phyloP scores from a whole-genome alignment of 1,140 invertebrate genomes.

The Stegodyphus dumicola region DNA sequence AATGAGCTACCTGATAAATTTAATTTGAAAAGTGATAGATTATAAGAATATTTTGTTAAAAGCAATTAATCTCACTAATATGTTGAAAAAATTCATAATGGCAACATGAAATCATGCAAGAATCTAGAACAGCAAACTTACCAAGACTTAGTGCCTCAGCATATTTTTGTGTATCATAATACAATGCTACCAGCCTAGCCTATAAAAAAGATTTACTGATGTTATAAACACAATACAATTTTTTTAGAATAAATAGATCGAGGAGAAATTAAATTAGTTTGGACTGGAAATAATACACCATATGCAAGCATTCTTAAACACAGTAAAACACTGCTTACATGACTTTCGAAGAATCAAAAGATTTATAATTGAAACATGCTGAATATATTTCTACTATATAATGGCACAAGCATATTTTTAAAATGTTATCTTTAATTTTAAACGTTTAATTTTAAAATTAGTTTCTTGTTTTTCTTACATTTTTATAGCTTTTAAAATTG shows the following conservation, averaged over 20 bases:
- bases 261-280: too few species aligned
- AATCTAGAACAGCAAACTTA: slow-evolving; percentile 10
- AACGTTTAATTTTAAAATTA: too few species aligned
- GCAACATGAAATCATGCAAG: background rate
- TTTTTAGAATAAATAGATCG: background rate
- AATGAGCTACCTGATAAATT: slow-evolving; percentile 75
- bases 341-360: too few species aligned
- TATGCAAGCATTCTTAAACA: too few species aligned
- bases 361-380: too few species aligned
- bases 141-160: slow-evolving; percentile 84
- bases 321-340: too few species aligned
- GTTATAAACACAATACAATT: background rate
- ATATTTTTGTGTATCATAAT: slow-evolving; percentile 93
- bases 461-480: too few species aligned
- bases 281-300: too few species aligned
- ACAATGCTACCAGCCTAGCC: slow-evolving; percentile 89
- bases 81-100: background rate
- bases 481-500: too few species aligned
- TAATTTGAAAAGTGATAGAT: background rate
- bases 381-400: too few species aligned
- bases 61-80: background rate
- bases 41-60: background rate
- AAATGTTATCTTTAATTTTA: too few species aligned
- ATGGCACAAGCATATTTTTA: too few species aligned
- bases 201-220: slow-evolving; percentile 1